Conservation (phyloP, 2,113 vertebrate genomes). For the Vireo altiloquus region DNA sequence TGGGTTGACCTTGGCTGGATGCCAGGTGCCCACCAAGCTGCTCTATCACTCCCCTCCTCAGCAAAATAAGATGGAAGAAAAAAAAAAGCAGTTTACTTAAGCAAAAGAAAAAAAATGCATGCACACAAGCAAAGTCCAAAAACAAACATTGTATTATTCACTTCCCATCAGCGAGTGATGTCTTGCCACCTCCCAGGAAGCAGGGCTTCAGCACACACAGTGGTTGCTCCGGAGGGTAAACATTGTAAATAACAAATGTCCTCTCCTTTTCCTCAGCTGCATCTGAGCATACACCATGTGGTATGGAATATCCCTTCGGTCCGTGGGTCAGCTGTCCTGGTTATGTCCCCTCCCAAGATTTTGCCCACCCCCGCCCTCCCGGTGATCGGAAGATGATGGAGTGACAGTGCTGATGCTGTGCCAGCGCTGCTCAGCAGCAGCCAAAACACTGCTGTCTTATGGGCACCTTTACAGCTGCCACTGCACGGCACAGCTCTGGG, state of each 20-base stretch:
- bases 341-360: background rate
- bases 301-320: background rate
- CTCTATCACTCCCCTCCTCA: background rate
- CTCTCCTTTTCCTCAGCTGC: background rate
- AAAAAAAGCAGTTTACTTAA: background rate
- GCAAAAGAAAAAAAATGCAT: background rate
- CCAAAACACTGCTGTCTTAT: background rate
- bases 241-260: background rate
- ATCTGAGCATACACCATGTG: background rate
- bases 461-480: background rate
- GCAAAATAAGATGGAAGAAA: background rate
- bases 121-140: background rate
- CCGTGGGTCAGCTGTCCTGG: background rate
- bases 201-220: background rate
- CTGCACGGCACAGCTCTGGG: background rate
- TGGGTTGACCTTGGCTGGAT: background rate
- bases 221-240: background rate
- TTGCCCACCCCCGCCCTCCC: background rate
- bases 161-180: background rate
- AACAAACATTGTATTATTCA: background rate
- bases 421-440: background rate
- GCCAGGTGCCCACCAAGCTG: accelerated
- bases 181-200: background rate
- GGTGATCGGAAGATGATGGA: background rate
- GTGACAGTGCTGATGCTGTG: background rate